These are phyloP conservation scores for Anguilla pacifica DNA, from an alignment of 2,797 vertebrate genomes.

Conservation along the genomic window DNA sequence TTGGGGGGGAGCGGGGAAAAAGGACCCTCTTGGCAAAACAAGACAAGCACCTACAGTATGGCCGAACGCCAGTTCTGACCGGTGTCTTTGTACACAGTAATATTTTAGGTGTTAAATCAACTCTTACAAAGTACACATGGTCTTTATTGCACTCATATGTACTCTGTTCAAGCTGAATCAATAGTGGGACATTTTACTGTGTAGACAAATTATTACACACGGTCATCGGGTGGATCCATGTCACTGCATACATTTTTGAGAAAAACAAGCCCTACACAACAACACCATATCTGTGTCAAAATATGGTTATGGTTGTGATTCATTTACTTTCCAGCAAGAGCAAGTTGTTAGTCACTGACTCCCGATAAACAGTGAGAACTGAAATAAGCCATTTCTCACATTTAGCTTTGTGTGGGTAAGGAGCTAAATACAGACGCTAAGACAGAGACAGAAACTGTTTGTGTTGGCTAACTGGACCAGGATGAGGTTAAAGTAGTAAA, in stretches of 20 bases:
- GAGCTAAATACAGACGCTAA: constrained; percentile 1
- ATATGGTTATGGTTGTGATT: neutral
- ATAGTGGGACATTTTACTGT: too few species aligned
- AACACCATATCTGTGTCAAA: neutral
- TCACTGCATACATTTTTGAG: neutral
- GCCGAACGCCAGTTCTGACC: constrained; percentile 19
- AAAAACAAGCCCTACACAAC: neutral
- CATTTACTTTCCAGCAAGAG: neutral
- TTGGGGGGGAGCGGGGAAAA: constrained; percentile 32
- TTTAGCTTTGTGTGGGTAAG: neutral
- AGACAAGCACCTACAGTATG: constrained; percentile 35
- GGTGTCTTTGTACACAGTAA: neutral
- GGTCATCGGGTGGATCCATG: neutral
- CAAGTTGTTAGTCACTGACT: neutral
- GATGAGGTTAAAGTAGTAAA: constrained; percentile 32
- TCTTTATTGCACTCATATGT: too few species aligned
- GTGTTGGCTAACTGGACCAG: neutral
- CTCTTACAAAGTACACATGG: too few species aligned
- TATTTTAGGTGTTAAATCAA: too few species aligned
- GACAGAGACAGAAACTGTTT: neutral
- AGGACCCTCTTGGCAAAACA: constrained; percentile 45
- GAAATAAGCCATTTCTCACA: neutral
- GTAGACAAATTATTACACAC: neutral
- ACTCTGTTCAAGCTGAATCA: too few species aligned
- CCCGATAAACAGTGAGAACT: neutral